Conservation (phyloP, 2,888 invertebrate species). For the Peribatodes rhomboidaria region DNA sequence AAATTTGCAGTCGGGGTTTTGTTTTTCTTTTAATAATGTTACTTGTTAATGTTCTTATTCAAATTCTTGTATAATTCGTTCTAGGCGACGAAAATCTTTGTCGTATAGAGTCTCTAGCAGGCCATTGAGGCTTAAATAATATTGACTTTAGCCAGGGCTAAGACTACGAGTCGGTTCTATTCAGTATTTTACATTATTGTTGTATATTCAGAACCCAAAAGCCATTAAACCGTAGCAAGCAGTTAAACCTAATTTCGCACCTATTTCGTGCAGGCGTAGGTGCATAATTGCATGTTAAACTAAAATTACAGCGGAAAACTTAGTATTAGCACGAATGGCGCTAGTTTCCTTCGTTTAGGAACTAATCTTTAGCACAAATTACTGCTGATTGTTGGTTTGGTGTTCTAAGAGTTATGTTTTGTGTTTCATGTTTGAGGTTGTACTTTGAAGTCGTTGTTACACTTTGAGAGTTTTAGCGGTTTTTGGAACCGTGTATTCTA, state of each 20-base stretch:
- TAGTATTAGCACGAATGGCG: constrained; percentile 8
- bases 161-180: too few species aligned
- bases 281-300: constrained; percentile 20
- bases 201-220: too few species aligned
- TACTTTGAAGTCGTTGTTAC: neutral
- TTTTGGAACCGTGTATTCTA: too few species aligned
- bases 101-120: too few species aligned
- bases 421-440: neutral
- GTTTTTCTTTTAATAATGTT: too few species aligned
- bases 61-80: too few species aligned
- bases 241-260: constrained; percentile 2
- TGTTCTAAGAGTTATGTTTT: constrained; percentile 40
- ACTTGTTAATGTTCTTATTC: too few species aligned
- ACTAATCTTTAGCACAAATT: constrained; percentile 26
- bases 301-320: constrained; percentile 9
- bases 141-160: too few species aligned
- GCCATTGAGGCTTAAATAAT: too few species aligned
- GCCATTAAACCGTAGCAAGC: neutral
- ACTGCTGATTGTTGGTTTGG: constrained; percentile 43
- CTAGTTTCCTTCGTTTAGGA: constrained; percentile 25
- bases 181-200: too few species aligned
- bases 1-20: too few species aligned
- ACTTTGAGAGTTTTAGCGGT: neutral
- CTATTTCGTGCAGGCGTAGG: constrained; percentile 24
- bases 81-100: too few species aligned